Base-by-base conservation (phyloP, 2,888 invertebrate genomes). In the Xestia xanthographa region DNA sequence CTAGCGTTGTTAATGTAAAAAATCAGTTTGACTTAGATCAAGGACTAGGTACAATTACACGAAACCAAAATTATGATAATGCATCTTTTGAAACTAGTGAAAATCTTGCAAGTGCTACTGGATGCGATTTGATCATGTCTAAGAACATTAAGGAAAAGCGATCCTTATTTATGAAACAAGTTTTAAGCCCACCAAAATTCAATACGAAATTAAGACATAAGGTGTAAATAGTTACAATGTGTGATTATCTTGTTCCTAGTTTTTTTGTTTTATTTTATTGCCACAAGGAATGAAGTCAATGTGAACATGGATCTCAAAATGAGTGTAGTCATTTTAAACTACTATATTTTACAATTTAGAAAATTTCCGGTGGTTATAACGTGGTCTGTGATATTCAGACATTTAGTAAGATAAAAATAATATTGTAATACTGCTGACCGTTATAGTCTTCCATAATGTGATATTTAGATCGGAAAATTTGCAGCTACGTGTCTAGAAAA, bases 161-260 rank as follows among this genome's bases (percentile, higher is more conserved):
- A 86, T 96, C 96, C 77, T 88, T 97, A 83, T 97, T 97, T 90
- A 93, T 97, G 90, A 97, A 97, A 90, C 97, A 97, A 93, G 97
- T 97, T 74, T 92, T 97, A 80, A 97, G 96, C 82, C 97, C 97
- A 67, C 97, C 97, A 75, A 97, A 97, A 92, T 96, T 97, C 83
- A 96, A 96, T 83, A 95, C 95, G 48, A 96, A 95, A 85, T 87
- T 95, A 88, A 93, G 91, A 90, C 93, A 95, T 90, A 95, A 95
- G 89, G 92, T 93, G 48, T 95, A 90, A 82, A 77, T 76, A 79
- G 66, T 72, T 85, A 75, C 58, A 60, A 29, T 56, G 86, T 75
- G 70, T 80, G 80, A 75, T 70, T 75, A 79, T 72, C 62, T 82
- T 79, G 85, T 87, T 87, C 87, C 86, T 90, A 88, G 77, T 80